Percentiles rank a stretch among this genome's conserved stretches.
Evolutionary conservation across 2,797 vertebrate species (phyloP).

Genomic region (Danio tinwini): DNA sequence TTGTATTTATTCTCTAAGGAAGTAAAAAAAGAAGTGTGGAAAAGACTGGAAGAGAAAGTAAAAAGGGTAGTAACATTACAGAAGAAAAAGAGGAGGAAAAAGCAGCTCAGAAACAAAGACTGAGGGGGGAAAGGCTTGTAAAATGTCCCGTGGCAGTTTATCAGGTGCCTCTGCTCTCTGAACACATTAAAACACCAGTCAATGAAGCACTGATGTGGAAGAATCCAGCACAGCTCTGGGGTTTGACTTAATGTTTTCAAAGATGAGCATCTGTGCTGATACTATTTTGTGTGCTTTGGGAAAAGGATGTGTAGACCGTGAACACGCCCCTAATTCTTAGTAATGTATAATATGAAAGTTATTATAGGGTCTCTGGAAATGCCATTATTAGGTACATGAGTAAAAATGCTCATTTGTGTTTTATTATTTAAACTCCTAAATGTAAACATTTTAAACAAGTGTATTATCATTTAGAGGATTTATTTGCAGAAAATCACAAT

Average conservation of each 20-base stretch:
- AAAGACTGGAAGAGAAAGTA: background rate
- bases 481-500: too few relatives aligned
- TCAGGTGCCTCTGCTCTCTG: background rate
- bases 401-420: too few relatives aligned
- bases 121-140: background rate
- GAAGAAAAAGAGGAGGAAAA: background rate
- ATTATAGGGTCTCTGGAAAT: too few relatives aligned
- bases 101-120: constrained; percentile 19
- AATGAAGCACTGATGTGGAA: background rate
- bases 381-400: too few relatives aligned
- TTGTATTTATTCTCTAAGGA: background rate
- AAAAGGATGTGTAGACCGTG: background rate
- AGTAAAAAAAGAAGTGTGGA: background rate
- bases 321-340: too few relatives aligned
- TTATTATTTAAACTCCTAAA: too few relatives aligned
- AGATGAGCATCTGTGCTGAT: background rate
- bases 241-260: background rate
- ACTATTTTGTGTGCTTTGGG: background rate
- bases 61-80: background rate
- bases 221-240: background rate
- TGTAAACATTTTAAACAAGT: too few relatives aligned
- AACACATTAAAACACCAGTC: background rate
- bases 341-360: too few relatives aligned
- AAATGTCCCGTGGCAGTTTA: background rate
- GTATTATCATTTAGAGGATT: too few relatives aligned